Evolutionary conservation across 2,113 vertebrate genomes (phyloP), one percentile per base, ranked within the genome.

Genomic region (Osmerus eperlanus): DNA sequence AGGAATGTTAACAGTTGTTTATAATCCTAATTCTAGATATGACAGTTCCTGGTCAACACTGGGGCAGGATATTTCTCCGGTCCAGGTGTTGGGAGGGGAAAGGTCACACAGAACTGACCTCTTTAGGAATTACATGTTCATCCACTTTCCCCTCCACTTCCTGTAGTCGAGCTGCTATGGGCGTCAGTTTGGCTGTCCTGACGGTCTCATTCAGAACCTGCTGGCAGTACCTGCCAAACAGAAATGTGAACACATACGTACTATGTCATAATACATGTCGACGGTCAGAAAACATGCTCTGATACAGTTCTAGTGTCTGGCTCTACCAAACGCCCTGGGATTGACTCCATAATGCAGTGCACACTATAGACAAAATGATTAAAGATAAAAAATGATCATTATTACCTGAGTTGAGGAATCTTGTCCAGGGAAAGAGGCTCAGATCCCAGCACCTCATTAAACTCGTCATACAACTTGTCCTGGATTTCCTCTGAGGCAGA

Each of bases 131-230:
- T 75, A 95, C 86, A 12, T 97, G 95, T 1, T 94, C 93, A 76
- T 96, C 91, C 0, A 98, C 92, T 84, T 92, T 96, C 74, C 96
- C 97, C 84, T 99, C 97, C 81, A 94, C 90, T 78, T 95, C 94
- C 89, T 99, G 97, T 67, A 97, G 94, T 29, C 90, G 91, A 36
- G 96, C 96, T 68, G 96, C 96, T 64, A 98, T 65, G 2, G 97
- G 96, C 13, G 97, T 97, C 51, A 99, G 92, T 86, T 94, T 98
- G 66, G 97, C 93, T 2, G 94, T 94, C 69, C 96, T 89, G 78
- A 99, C 94, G 0, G 97, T 97, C 92, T 99, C 97, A 56, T 94
- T 95, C 63, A 99, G 91, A 1, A 98, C 93, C 63, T 95, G 94
- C 67, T 92, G 94, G 83, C 96, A 98, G 86, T 97, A 99, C 81